Evolutionary conservation across 1,140 invertebrate genomes (phyloP).

Genomic region (Musca vetustissima): DNA sequence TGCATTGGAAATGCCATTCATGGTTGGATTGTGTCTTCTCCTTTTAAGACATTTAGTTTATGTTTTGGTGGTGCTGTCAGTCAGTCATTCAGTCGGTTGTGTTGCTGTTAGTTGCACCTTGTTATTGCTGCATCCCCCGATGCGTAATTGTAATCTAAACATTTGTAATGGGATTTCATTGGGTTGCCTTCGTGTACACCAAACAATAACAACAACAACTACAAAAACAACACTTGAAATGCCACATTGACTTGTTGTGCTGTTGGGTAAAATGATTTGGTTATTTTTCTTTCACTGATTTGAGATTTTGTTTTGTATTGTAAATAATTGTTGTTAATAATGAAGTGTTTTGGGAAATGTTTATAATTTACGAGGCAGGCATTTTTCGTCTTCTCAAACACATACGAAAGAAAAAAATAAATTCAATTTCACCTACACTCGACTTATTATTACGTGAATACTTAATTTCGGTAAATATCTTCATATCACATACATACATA

Average conservation of each 20-base stretch:
- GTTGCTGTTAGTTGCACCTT: slow-evolving; percentile 10
- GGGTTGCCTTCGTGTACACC: neutral
- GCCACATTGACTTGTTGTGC: no score
- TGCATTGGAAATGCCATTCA: neutral
- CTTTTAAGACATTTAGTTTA: neutral
- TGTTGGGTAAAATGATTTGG: no score
- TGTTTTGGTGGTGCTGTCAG: neutral
- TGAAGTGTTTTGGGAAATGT: slow-evolving; percentile 24
- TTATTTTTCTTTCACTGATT: neutral
- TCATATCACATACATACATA: no score
- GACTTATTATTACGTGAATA: no score
- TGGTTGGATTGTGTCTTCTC: neutral
- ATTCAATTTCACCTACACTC: neutral
- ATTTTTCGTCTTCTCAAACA: no score
- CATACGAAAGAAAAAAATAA: neutral
- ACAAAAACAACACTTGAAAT: no score
- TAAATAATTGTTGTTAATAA: slow-evolving; percentile 21
- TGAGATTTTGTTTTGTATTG: slow-evolving; percentile 1
- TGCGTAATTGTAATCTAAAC: slow-evolving; percentile 27
- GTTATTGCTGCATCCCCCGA: slow-evolving; percentile 17
- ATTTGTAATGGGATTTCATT: slow-evolving; percentile 22
- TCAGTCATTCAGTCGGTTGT: no score
- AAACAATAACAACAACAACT: slow-evolving; percentile 2
- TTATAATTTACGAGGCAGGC: slow-evolving; percentile 23
- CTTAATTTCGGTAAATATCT: no score